Evolutionary conservation across 2,888 invertebrate genomes (phyloP), one percentile per base, ranked within the genome.

Genomic region (Stenoptilia bipunctidactyla): DNA sequence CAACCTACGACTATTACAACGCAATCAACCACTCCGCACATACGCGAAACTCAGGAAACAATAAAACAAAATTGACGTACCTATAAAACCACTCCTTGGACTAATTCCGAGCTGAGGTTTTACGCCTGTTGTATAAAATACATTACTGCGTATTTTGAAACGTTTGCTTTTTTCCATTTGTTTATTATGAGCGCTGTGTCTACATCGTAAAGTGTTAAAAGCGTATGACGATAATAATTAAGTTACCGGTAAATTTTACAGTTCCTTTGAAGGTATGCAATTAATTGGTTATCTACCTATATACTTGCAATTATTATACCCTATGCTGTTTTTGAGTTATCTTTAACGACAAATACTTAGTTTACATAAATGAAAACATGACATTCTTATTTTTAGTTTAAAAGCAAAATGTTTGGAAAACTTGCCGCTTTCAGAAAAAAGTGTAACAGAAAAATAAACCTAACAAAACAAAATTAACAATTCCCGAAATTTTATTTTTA

Each of bases 1-100:
- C 64, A 58, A 65, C 65, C 66, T 68, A 66, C 66, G 66, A 60
- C 72, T 67, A 74, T 80, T 77, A 80, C 68, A 66, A 68, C 60
- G 76, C 69, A 77, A 80, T 80, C 77, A 79, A 71, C 63, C 68
- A 64, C 73, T 75, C 73, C 55, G 67, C 74, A 77, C 74, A 77
- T 76, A 76, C 76, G 77, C 67, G 66, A 74, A 75, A 72, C 75
- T 70, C 65, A 73, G 74, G 79, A 74, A 74, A 77, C 71, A 72
- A 74, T 74, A 73, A 75, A 77, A 75, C 70, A 69, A 70, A 74
- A 76, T 75, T 72, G 74, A 74, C 68, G 74, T 70, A n/a, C n/a
- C n/a, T n/a, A 74, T 70, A 70, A 74, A 75, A 71, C 71, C 68
- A 69, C 70, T 72, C 68, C 67, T 69, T 69, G 64, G 56, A 70